Evolutionary conservation across 2,888 invertebrate species (phyloP).

Genomic region (Drosophila mimica): DNA sequence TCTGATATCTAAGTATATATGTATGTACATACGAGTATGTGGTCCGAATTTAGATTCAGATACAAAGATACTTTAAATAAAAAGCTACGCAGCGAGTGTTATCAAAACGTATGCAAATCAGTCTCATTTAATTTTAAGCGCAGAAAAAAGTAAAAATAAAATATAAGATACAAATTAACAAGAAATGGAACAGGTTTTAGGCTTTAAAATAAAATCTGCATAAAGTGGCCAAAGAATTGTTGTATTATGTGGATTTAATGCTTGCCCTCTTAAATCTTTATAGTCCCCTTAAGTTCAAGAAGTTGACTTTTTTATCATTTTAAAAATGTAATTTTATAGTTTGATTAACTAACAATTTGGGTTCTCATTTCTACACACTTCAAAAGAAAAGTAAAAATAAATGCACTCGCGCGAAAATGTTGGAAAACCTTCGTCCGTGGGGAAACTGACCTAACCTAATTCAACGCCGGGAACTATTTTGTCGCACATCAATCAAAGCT

Average conservation of each 20-base stretch:
- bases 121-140: conserved; percentile 47
- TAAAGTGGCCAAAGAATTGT: conserved; percentile 23
- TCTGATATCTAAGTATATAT: not conserved
- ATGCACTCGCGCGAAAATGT: too few relatives aligned
- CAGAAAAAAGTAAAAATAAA: conserved; percentile 48
- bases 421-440: not conserved
- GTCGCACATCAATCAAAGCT: conserved; percentile 5
- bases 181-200: conserved; percentile 60
- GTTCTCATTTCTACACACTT: not conserved
- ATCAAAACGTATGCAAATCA: conserved; percentile 77
- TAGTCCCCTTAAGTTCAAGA: conserved; percentile 6
- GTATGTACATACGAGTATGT: not conserved
- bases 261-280: conserved; percentile 1
- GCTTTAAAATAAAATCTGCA: conserved; percentile 32
- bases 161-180: conserved; percentile 28
- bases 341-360: not conserved
- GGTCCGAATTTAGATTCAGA: conserved; percentile 17
- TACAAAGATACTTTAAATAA: conserved; percentile 25
- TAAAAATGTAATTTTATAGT: not conserved
- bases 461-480: not conserved
- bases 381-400: conserved; percentile 29
- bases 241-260: conserved; percentile 6
- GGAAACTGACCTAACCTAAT: conserved; percentile 54
- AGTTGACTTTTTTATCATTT: conserved; percentile 7
- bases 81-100: conserved; percentile 51